A percentile compares a stretch with the other conserved stretches of the same genome.
Conservation (phyloP, 2,113 vertebrate genomes). For the Orthonyx spaldingii region DNA sequence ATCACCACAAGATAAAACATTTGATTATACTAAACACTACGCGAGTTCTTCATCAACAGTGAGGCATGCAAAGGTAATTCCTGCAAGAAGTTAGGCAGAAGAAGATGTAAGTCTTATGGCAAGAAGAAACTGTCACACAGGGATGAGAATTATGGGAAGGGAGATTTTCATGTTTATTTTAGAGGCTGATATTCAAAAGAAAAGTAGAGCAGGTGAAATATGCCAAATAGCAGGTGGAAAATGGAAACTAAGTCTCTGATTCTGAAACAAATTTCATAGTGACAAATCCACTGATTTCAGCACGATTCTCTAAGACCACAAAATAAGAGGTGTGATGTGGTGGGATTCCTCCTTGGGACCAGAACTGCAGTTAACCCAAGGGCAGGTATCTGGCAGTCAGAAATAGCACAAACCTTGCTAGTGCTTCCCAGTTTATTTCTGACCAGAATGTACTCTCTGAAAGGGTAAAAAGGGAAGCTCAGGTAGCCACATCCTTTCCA, state of each 20-base stretch:
- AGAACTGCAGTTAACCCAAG: not conserved
- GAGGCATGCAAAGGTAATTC: not conserved
- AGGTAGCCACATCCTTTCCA: slow-evolving; percentile 13
- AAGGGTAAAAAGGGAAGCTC: not conserved
- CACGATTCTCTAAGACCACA: not conserved
- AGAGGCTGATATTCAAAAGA: not conserved
- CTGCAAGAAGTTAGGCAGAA: not conserved
- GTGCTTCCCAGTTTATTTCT: not conserved
- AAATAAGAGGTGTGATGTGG: not conserved
- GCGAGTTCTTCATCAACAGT: not conserved
- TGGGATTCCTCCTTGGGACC: not conserved
- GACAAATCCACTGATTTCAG: not conserved
- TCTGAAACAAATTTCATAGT: not conserved
- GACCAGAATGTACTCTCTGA: not conserved
- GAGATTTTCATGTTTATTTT: not conserved
- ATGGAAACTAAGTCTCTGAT: not conserved
- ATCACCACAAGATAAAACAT: not conserved
- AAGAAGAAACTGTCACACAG: not conserved
- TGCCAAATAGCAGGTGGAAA: not conserved
- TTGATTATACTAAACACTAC: not conserved
- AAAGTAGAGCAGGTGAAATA: not conserved
- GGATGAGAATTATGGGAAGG: not conserved
- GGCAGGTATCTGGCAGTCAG: not conserved
- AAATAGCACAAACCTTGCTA: not conserved
- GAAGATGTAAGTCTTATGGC: not conserved